A percentile compares a stretch with the other conserved stretches of the same genome.
Evolutionary conservation across 2,797 vertebrate species (phyloP).

Genomic region (Ctenochaetus hawaiiensis): DNA sequence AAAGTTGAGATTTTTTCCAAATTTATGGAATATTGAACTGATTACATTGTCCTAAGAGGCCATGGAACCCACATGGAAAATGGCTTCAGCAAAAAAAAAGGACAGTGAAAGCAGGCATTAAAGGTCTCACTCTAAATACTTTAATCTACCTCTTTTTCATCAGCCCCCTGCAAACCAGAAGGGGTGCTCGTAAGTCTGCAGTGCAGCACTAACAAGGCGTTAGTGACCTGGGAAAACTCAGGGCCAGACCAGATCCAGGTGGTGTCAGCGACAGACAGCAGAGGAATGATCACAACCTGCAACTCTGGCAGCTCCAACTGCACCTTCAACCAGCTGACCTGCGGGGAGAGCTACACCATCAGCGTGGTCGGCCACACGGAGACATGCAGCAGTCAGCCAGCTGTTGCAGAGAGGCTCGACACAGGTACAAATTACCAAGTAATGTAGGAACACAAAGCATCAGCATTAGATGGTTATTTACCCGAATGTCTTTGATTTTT

Average conservation of each 20-base stretch:
- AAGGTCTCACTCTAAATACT: neutral
- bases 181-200: constrained; percentile 58
- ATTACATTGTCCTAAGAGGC: neutral
- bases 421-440: constrained; percentile 69
- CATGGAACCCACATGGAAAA: too few species aligned
- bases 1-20: neutral
- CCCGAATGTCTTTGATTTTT: neutral
- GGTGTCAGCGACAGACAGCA: constrained; percentile 72
- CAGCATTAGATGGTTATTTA: neutral
- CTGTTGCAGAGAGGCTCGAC: constrained; percentile 43
- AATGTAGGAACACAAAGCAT: neutral
- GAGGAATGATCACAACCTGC: constrained; percentile 66
- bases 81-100: neutral
- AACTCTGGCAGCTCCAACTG: constrained; percentile 78
- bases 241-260: constrained; percentile 74
- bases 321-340: constrained; percentile 76
- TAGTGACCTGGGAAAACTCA: constrained; percentile 74
- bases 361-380: constrained; percentile 75
- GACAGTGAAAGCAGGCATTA: neutral
- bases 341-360: constrained; percentile 80
- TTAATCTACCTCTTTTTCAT: too few species aligned
- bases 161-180: constrained; percentile 82
- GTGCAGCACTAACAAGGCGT: constrained; percentile 73
- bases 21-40: neutral
- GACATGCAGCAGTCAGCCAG: constrained; percentile 71